Conservation (phyloP, 1,140 invertebrate species). For the Harpegnathos saltator region DNA sequence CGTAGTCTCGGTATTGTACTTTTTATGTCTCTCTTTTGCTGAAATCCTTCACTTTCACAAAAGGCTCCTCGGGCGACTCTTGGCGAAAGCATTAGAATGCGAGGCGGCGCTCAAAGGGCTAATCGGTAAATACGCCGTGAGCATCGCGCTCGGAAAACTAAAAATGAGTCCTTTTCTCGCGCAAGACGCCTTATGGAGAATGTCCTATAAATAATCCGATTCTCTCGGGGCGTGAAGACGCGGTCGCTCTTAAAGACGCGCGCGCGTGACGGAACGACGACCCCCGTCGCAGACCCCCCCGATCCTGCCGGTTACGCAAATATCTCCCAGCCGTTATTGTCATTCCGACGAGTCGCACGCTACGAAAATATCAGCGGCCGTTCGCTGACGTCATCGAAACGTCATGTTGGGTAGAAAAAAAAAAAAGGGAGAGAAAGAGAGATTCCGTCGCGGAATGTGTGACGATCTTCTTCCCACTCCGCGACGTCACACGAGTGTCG, state of each 20-base stretch:
- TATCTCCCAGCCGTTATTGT: conserved; percentile 8
- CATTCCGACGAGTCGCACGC: not conserved
- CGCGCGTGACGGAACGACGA: conserved; percentile 9
- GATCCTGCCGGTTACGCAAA: conserved; percentile 33
- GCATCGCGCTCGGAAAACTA: not conserved
- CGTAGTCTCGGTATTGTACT: no score
- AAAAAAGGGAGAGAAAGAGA: no score
- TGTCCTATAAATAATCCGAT: conserved; percentile 34
- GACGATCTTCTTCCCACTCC: not conserved
- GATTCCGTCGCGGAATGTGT: not conserved
- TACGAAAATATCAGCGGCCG: conserved; percentile 16
- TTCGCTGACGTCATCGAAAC: conserved; percentile 24
- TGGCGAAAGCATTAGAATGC: no score
- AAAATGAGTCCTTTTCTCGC: not conserved
- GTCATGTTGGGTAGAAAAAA: conserved; percentile 25
- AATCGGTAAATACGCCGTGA: no score
- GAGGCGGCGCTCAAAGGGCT: no score
- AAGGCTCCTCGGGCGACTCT: no score
- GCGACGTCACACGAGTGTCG: conserved; percentile 13
- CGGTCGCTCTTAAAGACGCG: conserved; percentile 15
- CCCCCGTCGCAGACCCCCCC: conserved; percentile 1
- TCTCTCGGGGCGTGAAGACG: not conserved
- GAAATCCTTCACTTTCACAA: no score
- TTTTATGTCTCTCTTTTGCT: no score
- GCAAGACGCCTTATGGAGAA: not conserved